These are phyloP conservation scores for Exocentrus adspersus DNA, from an alignment of 2,888 invertebrate genomes.

Conservation along the genomic window DNA sequence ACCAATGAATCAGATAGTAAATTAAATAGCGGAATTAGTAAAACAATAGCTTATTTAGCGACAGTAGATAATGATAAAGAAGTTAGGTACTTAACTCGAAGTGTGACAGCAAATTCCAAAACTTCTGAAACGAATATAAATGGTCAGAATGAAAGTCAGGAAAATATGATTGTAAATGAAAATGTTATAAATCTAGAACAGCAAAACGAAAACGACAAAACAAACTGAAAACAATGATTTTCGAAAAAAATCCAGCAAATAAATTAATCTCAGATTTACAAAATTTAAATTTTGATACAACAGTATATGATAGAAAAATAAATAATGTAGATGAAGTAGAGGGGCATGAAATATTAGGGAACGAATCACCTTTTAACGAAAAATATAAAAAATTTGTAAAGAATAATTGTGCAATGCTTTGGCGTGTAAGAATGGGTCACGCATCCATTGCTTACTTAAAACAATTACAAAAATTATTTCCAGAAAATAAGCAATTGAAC, in stretches of 20 bases:
- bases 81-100: constrained; percentile 18
- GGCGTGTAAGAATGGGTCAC: no score
- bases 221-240: neutral
- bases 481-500: neutral
- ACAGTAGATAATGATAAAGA: neutral
- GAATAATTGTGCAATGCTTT: constrained; percentile 1
- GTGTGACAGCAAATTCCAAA: neutral
- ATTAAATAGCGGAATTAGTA: no score
- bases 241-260: neutral
- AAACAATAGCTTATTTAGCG: no score
- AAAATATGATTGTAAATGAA: neutral
- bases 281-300: neutral
- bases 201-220: neutral
- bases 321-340: neutral
- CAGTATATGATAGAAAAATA: neutral
- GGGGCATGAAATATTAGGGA: neutral
- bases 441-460: no score
- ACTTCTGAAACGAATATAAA: neutral
- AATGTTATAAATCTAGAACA: neutral
- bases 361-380: neutral
- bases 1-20: no score
- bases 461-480: constrained; percentile 1
- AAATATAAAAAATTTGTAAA: neutral
- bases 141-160: neutral
- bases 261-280: no score